Evolutionary conservation across 2,113 vertebrate genomes (phyloP), one percentile per base, ranked within the genome.

Genomic region (Tragelaphus strepsiceros): DNA sequence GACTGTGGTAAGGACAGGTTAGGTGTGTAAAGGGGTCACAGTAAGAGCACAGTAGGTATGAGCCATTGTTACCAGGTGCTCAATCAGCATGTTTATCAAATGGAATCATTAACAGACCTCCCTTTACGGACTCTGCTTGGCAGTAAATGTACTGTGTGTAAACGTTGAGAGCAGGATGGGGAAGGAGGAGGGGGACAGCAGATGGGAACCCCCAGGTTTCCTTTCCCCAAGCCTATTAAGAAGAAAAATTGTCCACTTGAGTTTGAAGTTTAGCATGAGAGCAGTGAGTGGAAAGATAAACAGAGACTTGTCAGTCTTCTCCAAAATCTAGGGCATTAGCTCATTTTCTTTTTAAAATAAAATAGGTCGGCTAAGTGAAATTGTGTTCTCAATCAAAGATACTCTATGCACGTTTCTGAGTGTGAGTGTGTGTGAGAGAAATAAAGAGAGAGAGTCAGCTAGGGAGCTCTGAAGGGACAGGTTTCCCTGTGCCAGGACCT

Each of bases 261-360:
- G 51, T 96, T 71, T 92, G 43, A 58, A n/a, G 28, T 59, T 92
- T 88, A 46, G 81, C 91, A 92, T 77, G 82, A 96, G 56, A 94
- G 71, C 28, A 61, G 32, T 16, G 80, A 74, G 32, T n/a, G 46
- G 51, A 80, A 82, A 88, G 88, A 97, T 85, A 54, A 97, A 98
- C 0, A 0, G 85, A 88, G 85, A 95, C 10, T 2, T 86, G 85
- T 67, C 71, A 26, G 78, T 95, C 95, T 96, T 90, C 82, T 85
- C 39, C 11, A 1, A 94, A 97, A 98, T 97, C 97, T 97, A 88
- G 97, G 94, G 39, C 94, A 95, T 94, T 92, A 82, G 82, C 90
- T 97, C 84, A 71, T 92, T 96, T 91, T 39, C 88, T 85, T 89
- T 97, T 94, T 88, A 80, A 86, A 97, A 95, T 85, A 94, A 98